Evolutionary conservation across 2,888 invertebrate species (phyloP).

Genomic region (Rhopalosiphum nymphaeae): DNA sequence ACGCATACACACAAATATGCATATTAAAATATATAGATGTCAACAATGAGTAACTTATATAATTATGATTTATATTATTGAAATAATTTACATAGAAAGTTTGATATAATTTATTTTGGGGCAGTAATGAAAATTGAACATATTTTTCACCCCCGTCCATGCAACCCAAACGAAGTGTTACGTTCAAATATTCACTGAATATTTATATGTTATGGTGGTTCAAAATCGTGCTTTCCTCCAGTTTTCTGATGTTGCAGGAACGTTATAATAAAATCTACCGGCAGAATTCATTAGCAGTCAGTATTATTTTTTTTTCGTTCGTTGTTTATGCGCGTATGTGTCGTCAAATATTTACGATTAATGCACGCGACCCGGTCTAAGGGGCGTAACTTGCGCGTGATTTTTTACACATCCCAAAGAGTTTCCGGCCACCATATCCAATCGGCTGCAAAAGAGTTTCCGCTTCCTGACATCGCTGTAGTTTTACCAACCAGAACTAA

Average conservation of each 20-base stretch:
- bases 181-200: not conserved
- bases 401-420: constrained; percentile 63
- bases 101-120: not conserved
- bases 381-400: constrained; percentile 64
- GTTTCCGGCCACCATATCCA: constrained; percentile 64
- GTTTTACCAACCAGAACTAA: constrained; percentile 56
- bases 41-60: not conserved
- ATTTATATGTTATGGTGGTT: constrained; percentile 11
- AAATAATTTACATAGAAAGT: not conserved
- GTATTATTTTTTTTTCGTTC: not conserved
- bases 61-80: not conserved
- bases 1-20: not conserved
- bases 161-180: not conserved
- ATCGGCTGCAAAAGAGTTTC: constrained; percentile 60
- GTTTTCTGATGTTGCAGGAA: not conserved
- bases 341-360: constrained; percentile 58
- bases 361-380: constrained; percentile 5
- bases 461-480: constrained; percentile 62
- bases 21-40: not conserved
- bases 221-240: not conserved
- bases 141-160: not conserved
- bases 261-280: not conserved
- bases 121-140: not conserved
- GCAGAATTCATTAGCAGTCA: not conserved
- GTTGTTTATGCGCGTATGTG: not conserved